A percentile compares a stretch with the other conserved stretches of the same genome.
These are phyloP conservation scores for Nomada goodeniana DNA, from an alignment of 2,888 invertebrate species.

Conservation along the genomic window DNA sequence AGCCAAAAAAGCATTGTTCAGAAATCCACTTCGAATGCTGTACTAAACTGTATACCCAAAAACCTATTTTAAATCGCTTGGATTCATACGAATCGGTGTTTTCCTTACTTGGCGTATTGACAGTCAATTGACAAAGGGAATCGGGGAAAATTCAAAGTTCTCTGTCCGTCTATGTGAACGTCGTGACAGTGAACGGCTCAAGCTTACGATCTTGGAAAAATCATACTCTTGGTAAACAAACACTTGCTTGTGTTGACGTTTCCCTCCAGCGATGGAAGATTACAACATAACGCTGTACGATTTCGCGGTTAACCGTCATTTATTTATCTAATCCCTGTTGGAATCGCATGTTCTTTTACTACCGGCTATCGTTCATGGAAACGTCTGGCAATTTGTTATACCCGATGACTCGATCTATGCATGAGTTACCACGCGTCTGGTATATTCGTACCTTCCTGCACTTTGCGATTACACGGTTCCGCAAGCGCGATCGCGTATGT, in stretches of 20 bases:
- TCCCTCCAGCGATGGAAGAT: slow-evolving; percentile 34
- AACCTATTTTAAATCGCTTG: background rate
- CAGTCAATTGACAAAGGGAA: slow-evolving; percentile 69
- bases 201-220: slow-evolving; percentile 6
- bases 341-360: slow-evolving; percentile 8
- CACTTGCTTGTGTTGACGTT: slow-evolving; percentile 54
- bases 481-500: slow-evolving; percentile 7
- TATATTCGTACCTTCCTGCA: slow-evolving; percentile 19
- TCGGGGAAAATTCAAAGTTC: slow-evolving; percentile 47
- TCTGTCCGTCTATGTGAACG: background rate
- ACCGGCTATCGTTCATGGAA: background rate
- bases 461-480: slow-evolving; percentile 8
- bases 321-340: slow-evolving; percentile 34
- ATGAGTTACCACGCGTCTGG: background rate
- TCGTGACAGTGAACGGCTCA: slow-evolving; percentile 15
- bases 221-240: slow-evolving; percentile 39
- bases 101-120: slow-evolving; percentile 78
- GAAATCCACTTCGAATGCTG: background rate
- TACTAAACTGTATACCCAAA: background rate
- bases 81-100: slow-evolving; percentile 35
- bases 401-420: background rate
- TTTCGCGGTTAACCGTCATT: slow-evolving; percentile 30
- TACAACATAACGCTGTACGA: slow-evolving; percentile 13
- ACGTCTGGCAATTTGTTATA: slow-evolving; percentile 6
- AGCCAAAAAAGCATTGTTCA: background rate